Percentiles rank a stretch among this genome's conserved stretches.
phyloP scores from a whole-genome alignment of 2,113 vertebrate species.

The Pomatorhinus ruficollis region DNA sequence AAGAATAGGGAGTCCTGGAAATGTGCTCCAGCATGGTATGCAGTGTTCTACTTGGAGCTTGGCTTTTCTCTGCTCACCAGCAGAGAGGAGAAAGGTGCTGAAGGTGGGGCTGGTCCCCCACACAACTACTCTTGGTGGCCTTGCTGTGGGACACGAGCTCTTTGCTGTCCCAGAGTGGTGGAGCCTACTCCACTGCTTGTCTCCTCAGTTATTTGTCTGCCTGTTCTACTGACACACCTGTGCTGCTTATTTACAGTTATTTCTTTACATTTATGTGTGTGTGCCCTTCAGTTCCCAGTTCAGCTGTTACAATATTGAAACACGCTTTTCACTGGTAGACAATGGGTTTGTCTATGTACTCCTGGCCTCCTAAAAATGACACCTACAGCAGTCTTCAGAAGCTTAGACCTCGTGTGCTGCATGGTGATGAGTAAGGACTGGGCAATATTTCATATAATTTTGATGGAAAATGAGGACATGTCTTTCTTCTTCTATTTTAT shows the following conservation, averaged over 20 bases:
- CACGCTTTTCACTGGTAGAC: background rate
- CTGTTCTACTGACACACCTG: background rate
- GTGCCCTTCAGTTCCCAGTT: background rate
- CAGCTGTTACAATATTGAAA: background rate
- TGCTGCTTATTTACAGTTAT: background rate
- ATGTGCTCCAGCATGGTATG: background rate
- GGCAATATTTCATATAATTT: background rate
- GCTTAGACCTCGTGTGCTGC: background rate
- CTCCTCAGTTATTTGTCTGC: background rate
- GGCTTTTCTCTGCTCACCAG: background rate
- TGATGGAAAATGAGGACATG: background rate
- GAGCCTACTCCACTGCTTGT: background rate
- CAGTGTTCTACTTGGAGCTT: background rate
- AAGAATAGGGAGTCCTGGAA: background rate
- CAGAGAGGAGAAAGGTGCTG: background rate
- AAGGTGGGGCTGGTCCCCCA: background rate
- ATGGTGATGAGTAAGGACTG: background rate
- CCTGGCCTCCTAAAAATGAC: background rate
- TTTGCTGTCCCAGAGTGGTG: background rate
- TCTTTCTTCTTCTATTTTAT: background rate
- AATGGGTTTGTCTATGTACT: background rate
- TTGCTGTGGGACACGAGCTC: accelerated
- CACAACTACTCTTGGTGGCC: accelerated
- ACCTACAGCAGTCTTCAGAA: background rate
- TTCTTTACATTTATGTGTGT: background rate